phyloP scores from a whole-genome alignment of 2,888 invertebrate genomes.

The Chalcis sispes region DNA sequence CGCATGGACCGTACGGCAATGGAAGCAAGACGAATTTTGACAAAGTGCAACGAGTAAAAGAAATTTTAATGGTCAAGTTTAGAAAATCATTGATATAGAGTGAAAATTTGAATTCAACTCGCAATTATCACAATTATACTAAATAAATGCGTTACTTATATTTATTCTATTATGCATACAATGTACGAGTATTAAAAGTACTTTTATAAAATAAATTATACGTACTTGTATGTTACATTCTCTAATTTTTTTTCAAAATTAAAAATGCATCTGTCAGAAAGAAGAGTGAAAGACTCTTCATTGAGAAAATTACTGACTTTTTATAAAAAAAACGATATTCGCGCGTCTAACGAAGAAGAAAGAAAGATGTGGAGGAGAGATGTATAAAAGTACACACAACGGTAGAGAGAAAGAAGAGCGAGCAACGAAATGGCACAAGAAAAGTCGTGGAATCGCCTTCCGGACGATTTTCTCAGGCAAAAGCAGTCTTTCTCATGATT shows the following conservation, averaged over 20 bases:
- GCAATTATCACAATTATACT: too few species aligned
- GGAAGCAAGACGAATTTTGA: too few species aligned
- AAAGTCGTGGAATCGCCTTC: constrained; percentile 62
- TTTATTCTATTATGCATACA: too few species aligned
- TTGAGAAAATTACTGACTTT: constrained; percentile 41
- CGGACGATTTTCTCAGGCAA: constrained; percentile 63
- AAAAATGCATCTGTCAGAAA: constrained; percentile 40
- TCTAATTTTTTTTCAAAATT: constrained; percentile 51
- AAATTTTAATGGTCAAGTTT: too few species aligned
- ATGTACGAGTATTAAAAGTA: too few species aligned
- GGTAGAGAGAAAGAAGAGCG: constrained; percentile 28
- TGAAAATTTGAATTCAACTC: too few species aligned
- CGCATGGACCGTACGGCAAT: not conserved
- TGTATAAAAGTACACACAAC: not conserved
- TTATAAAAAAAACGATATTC: constrained; percentile 5
- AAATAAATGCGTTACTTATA: too few species aligned
- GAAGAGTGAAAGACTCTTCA: constrained; percentile 9
- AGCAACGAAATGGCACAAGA: constrained; percentile 38
- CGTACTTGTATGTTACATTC: too few species aligned
- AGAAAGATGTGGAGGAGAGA: constrained; percentile 28
- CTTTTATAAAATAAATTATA: too few species aligned
- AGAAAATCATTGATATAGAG: too few species aligned
- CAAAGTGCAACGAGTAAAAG: too few species aligned
- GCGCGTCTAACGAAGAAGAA: constrained; percentile 30
- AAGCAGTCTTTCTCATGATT: constrained; percentile 52